Conservation (phyloP, 2,888 invertebrate species). For the Taenaris catops region DNA sequence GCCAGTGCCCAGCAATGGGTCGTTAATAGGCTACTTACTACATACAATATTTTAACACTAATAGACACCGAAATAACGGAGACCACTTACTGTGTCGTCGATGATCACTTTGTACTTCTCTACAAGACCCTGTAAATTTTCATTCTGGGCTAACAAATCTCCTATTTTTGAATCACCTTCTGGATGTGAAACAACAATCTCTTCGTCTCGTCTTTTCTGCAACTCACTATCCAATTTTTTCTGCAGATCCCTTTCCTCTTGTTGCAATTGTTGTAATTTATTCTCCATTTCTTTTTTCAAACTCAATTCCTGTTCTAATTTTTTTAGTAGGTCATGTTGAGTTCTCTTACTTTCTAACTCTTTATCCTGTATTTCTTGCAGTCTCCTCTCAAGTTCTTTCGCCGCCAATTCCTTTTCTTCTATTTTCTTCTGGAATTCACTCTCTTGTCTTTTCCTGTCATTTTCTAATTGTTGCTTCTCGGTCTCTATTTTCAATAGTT, state of each 20-base stretch:
- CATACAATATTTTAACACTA: too few species aligned
- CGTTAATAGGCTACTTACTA: too few species aligned
- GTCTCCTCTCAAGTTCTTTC: slow-evolving; percentile 24
- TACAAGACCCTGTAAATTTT: slow-evolving; percentile 82
- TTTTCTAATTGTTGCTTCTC: slow-evolving; percentile 22
- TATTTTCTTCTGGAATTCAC: slow-evolving; percentile 16
- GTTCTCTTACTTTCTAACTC: slow-evolving; percentile 17
- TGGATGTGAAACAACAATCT: slow-evolving; percentile 15
- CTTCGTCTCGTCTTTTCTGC: slow-evolving; percentile 25
- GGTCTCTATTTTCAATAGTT: slow-evolving; percentile 34
- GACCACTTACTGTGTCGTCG: slow-evolving; percentile 86
- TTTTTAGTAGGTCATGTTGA: slow-evolving; percentile 21
- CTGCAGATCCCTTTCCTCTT: slow-evolving; percentile 27
- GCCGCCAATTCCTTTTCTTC: slow-evolving; percentile 12
- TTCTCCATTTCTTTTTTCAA: slow-evolving; percentile 21
- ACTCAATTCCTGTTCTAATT: slow-evolving; percentile 21
- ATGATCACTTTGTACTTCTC: slow-evolving; percentile 87
- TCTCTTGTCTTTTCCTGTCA: slow-evolving; percentile 16
- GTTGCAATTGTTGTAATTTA: slow-evolving; percentile 23
- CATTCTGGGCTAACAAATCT: slow-evolving; percentile 81
- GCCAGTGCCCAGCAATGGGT: too few species aligned
- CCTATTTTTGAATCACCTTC: slow-evolving; percentile 41
- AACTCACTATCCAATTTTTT: slow-evolving; percentile 23
- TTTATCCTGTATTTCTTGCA: slow-evolving; percentile 22
- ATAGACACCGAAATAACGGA: too few species aligned